Conservation (phyloP, 2,888 invertebrate genomes). For the Aplocera efformata region DNA sequence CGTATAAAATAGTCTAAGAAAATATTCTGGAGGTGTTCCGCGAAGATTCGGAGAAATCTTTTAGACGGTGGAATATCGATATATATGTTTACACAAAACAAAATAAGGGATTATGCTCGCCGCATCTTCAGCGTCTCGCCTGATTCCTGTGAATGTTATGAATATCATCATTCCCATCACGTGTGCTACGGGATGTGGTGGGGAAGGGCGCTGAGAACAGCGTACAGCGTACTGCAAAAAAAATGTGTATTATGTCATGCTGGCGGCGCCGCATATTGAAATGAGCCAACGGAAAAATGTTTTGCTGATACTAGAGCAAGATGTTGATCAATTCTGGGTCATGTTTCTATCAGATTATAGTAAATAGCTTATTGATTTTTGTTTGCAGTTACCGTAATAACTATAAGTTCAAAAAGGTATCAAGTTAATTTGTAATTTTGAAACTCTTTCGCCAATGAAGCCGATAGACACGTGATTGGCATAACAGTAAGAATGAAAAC, state of each 20-base stretch:
- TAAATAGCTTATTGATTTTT: too few species aligned
- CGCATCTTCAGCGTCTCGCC: constrained; percentile 53
- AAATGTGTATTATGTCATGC: background rate
- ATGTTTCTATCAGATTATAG: too few species aligned
- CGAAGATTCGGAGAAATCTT: constrained; percentile 37
- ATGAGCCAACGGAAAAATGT: too few species aligned
- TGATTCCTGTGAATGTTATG: constrained; percentile 55
- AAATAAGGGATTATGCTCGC: constrained; percentile 55
- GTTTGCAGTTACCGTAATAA: too few species aligned
- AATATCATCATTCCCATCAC: constrained; percentile 59
- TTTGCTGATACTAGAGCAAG: too few species aligned
- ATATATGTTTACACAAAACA: constrained; percentile 47
- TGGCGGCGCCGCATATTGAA: too few species aligned
- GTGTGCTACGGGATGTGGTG: constrained; percentile 67
- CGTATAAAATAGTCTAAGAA: constrained; percentile 5
- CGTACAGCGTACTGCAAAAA: constrained; percentile 5
- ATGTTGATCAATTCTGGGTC: too few species aligned
- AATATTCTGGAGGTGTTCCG: constrained; percentile 34
- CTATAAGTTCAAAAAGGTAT: too few species aligned
- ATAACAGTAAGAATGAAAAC: too few species aligned
- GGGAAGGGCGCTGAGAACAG: constrained; percentile 14
- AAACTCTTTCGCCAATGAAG: too few species aligned
- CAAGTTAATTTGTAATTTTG: too few species aligned
- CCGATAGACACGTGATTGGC: too few species aligned
- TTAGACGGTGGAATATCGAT: constrained; percentile 43